Base-by-base conservation (phyloP, 2,888 invertebrate species). In the Leucoptera coffeella region DNA sequence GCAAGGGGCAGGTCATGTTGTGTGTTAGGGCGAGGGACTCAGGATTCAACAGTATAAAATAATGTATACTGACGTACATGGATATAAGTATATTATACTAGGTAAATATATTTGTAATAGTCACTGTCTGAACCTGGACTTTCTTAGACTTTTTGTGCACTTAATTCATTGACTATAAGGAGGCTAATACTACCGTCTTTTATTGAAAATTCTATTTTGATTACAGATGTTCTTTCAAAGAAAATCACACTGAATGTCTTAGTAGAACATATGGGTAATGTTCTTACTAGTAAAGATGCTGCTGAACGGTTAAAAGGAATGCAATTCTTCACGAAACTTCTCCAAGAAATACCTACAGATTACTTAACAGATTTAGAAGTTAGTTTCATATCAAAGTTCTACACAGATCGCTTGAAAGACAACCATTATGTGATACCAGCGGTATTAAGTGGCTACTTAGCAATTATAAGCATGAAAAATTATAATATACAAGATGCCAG, bases 361-460 rank as follows among this genome's bases (percentile, higher is more conserved):
- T 74, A 74, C 38, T 54, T 89, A 6, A 61, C 51, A 1, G 58
- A 71, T 25, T 47, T 56, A 13, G 84, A 88, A 52, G 51, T 84
- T 6, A 67, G 73, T 32, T 77, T 82, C 29, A 72, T 88, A 33
- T 58, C 74, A 3, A 71, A 67, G 28, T 93, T 90, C 57, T 85
- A 86, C 40, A 72, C 74, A 32, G 85, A 86, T 41, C 76, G 89
- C 15, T 57, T 92, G 14, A 84, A 82, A 42, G 92, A 92, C 45
- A 84, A 90, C 42, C 85, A 89, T 45, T 78, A 80, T 47, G 75
- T 92, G 1, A 73, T 89, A 41, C 86, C 90, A 2, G 53, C 76
- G 23, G 79, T 82, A 6, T 56, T 93, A 26, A 74, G 77, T 41
- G 91, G 90, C 4, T 74, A 88, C 34, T 52, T 78, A 35, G 71